Base-by-base conservation (phyloP, 2,888 invertebrate genomes). In the Leptinotarsa rubiginosa region DNA sequence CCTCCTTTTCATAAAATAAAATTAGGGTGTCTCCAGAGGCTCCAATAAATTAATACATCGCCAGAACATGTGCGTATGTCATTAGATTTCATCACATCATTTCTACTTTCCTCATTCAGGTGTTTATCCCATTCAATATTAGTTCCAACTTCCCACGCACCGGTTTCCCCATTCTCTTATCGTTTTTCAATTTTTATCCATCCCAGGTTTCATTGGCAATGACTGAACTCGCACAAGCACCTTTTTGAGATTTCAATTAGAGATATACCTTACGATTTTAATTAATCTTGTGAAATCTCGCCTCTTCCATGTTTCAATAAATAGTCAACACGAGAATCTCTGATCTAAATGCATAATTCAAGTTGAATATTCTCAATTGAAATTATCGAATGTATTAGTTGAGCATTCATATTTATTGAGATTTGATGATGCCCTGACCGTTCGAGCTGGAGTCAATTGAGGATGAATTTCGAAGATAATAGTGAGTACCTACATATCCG, bases 231-330 rank as follows among this genome's bases (percentile, higher is more conserved):
- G 22, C 22, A 22, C 56, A 15, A 22, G 56, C 56, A 56, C 56
- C 56, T 56, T 66, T 59, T 49, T 49, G 56, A 73, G 75, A 75
- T 75, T 75, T 73, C 70, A 75, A 75, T 75, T 75, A 75, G 16
- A 75, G 75, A 75, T 75, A 75, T 70, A 73, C 70, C 67, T 31
- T 25, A 70, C 52, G 66, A 70, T 62, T 65, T 75, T 72, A 75
- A 75, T 72, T 75, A 69, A 75, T 75, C 72, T 71, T 75, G 73
- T 64, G 41, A 56, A 70, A 54, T 73, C 75, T 67, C 72, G 70
- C 72, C 72, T 75, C 70, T 70, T 73, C 70, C 49, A 73, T 75
- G 75, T 72, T 70, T 69, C 69, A 56, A 59, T 59, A 47, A 47
- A 47, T 56, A 50, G 68, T 47, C 54, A 56, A 20, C 31, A n/a